Evolutionary conservation across 2,113 vertebrate genomes (phyloP), one percentile per base, ranked within the genome.

Genomic region (Fregata magnificens): DNA sequence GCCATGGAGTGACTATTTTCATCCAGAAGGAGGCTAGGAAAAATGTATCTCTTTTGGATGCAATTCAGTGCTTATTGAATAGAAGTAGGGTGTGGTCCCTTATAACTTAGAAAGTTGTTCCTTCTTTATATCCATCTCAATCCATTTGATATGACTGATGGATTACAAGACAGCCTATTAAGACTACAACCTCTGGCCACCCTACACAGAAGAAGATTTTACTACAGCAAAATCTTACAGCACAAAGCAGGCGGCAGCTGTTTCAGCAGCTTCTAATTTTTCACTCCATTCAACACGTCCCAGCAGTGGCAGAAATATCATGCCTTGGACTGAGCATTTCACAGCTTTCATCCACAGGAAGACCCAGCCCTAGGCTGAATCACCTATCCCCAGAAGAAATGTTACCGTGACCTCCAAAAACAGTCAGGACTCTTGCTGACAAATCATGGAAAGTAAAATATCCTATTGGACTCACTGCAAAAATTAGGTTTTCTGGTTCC

Each of bases 221-320:
- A 55, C 36, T 63, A 56, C 6, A 69, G 53, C 36, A 79, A 36
- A 88, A 93, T 36, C 59, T 81, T 84, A 42, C 71, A 71, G 34
- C 47, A 78, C 31, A 92, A 89, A 74, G 70, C 22, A 17, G 69
- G 69, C 85, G 70, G 61, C 77, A 96, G 88, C 86, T 93, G 80
- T 90, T 94, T 87, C 72, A 82, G 50, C 56, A 94, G 73, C 77
- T 89, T 94, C 88, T 69, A 66, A 93, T 94, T 95, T 97, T 96
- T 97, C 83, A 96, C 73, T 92, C 81, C 77, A 93, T 77, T 97
- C 93, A 87, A n/a, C 73, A 85, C 31, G 34, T n/a, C 77, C n/a
- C 73, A 91, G 56, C 40, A 95, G 86, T 62, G 40, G 76, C 77
- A 93, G 69, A 86, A 95, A 89, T 92, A 89, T 0, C 11, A 20